Base-by-base conservation (phyloP, 2,888 invertebrate genomes). In the Cactoblastis cactorum region DNA sequence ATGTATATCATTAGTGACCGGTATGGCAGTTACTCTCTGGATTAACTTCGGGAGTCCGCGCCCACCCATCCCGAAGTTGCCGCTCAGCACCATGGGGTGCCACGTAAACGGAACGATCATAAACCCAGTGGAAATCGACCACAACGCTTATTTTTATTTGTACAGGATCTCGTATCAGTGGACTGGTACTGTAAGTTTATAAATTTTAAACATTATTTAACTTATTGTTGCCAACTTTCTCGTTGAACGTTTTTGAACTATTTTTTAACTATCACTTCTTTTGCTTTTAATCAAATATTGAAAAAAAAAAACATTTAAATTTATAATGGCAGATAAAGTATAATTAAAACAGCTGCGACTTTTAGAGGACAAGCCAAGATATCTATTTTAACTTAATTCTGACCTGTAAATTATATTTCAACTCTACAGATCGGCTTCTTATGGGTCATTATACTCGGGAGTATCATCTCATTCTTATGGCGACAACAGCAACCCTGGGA, bases 31-130 rank as follows among this genome's bases (percentile, higher is more conserved):
- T 49, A 93, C 94, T 1, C 86, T 97, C 39, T 96, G 96, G 95
- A 93, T 97, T 59, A 96, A 95, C 47, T 95, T 97, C 73, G 96
- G 96, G 0, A 92, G 93, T 3, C 94, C 96, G 0, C 94, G 94
- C 60, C 95, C 95, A 0, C 75, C 89, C 0, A 71, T 91, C 0
- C 75, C 78, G 4, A 86, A 79, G 45, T 69, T 95, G 37, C 91
- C 93, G 0, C 84, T 93, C 37, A 90, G 90, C 11, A 90, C 85
- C 0, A 91, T 88, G 3, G 92, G 92, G 32, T 95, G 95, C 53
- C 60, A 63, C 1, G 50, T 39, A 14, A 86, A 86, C 51, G 59
- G 78, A 2, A 81, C 84, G 0, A 12, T 71, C 8, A 55, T 71
- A 0, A 34, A 53, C 0, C 51, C 56, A 0, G 24, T 52, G 0